Evolutionary conservation across 1,140 invertebrate genomes (phyloP).

Genomic region (Thaumatotibia leucotreta): DNA sequence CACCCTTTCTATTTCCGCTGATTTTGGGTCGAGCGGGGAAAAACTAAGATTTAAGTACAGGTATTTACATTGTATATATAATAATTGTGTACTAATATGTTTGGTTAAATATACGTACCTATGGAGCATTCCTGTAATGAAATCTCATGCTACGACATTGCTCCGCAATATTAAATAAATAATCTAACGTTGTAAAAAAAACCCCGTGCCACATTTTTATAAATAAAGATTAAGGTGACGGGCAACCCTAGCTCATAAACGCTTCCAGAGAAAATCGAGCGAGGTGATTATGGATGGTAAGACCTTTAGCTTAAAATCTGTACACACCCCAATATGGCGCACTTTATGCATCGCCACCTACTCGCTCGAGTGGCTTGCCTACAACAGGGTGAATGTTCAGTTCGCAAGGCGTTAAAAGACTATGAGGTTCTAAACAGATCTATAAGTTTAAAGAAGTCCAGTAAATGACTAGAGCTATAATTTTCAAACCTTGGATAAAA

Average conservation of each 20-base stretch:
- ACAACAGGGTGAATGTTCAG: neutral
- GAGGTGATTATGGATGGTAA: conserved; percentile 68
- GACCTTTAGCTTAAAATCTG: conserved; percentile 54
- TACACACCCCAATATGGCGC: conserved; percentile 18
- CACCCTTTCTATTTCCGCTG: too few relatives aligned
- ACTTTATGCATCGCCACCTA: neutral
- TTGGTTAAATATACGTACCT: too few relatives aligned
- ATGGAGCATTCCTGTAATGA: too few relatives aligned
- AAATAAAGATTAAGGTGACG: neutral
- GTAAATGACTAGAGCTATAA: too few relatives aligned
- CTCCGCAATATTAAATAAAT: too few relatives aligned
- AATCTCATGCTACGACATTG: too few relatives aligned
- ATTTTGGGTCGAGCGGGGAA: too few relatives aligned
- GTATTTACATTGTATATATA: too few relatives aligned
- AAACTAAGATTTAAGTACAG: too few relatives aligned
- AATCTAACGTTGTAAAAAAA: too few relatives aligned
- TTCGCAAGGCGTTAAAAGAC: neutral
- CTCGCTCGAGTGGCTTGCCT: neutral
- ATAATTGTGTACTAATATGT: too few relatives aligned
- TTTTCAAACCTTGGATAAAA: too few relatives aligned
- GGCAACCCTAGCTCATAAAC: conserved; percentile 36
- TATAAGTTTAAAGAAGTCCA: neutral
- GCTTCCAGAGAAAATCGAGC: conserved; percentile 59
- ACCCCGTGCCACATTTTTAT: neutral
- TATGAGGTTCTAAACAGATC: neutral